A percentile compares a stretch with the other conserved stretches of the same genome.
These are phyloP conservation scores for Entelurus aequoreus DNA, from an alignment of 2,113 vertebrate genomes.

Conservation along the genomic window DNA sequence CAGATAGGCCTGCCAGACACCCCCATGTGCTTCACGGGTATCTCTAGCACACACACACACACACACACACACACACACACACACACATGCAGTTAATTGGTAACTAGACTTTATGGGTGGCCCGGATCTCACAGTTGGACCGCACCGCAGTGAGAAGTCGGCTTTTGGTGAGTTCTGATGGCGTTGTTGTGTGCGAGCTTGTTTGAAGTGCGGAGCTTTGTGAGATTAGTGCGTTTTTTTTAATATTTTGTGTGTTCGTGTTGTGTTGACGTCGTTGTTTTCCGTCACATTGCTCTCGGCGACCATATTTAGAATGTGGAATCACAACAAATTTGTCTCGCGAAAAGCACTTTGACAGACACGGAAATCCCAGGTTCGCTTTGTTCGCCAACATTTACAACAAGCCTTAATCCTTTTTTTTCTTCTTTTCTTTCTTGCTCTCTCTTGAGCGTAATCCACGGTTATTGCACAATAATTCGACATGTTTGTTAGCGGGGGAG, in stretches of 20 bases:
- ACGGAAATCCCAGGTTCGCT: not conserved
- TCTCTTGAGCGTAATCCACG: slow-evolving; percentile 14
- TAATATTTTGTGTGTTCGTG: not conserved
- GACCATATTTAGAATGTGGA: not conserved
- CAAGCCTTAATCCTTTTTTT: not conserved
- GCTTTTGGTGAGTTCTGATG: slow-evolving; percentile 69
- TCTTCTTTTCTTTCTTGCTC: slow-evolving; percentile 1
- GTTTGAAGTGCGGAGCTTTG: slow-evolving; percentile 1
- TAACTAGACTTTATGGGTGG: slow-evolving; percentile 65
- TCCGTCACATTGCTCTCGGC: not conserved
- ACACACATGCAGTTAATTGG: slow-evolving; percentile 61
- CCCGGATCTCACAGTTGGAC: slow-evolving; percentile 45
- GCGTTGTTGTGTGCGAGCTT: slow-evolving; percentile 19
- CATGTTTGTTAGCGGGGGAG: slow-evolving; percentile 9
- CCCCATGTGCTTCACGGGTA: slow-evolving; percentile 45
- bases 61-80: slow-evolving; percentile 17
- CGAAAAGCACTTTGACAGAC: not conserved
- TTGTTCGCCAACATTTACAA: slow-evolving; percentile 11
- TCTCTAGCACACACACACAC: slow-evolving; percentile 32
- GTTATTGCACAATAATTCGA: slow-evolving; percentile 16
- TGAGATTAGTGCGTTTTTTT: slow-evolving; percentile 1
- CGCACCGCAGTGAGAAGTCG: slow-evolving; percentile 43
- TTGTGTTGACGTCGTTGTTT: not conserved
- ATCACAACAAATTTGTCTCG: slow-evolving; percentile 1
- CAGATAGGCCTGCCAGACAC: slow-evolving; percentile 72